Percentiles rank a stretch among this genome's conserved stretches.
These are phyloP conservation scores for Clarias batrachus DNA, from an alignment of 2,113 vertebrate genomes.

Conservation along the genomic window DNA sequence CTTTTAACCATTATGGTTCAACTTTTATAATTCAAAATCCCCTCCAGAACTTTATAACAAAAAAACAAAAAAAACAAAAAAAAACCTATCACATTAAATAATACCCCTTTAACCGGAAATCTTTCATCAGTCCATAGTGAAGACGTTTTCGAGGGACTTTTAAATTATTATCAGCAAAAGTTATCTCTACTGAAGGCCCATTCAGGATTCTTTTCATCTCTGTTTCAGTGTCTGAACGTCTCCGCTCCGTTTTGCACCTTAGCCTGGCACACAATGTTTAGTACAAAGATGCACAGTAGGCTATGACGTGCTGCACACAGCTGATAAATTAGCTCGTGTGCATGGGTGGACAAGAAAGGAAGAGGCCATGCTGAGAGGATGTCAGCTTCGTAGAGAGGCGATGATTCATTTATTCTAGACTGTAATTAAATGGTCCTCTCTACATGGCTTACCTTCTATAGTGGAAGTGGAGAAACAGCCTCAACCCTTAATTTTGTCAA, in stretches of 20 bases:
- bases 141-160: background rate
- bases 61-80: background rate
- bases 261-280: conserved; percentile 4
- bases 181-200: background rate
- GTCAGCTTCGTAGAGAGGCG: conserved; percentile 34
- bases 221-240: background rate
- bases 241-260: conserved; percentile 2
- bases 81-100: too few relatives aligned
- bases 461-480: background rate
- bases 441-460: conserved; percentile 15
- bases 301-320: conserved; percentile 27
- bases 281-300: conserved; percentile 9
- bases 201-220: background rate
- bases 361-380: conserved; percentile 31
- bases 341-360: conserved; percentile 50
- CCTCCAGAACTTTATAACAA: background rate
- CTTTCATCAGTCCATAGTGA: background rate
- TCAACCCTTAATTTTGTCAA: background rate
- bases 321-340: conserved; percentile 24
- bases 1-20: background rate
- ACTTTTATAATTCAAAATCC: background rate
- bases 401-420: conserved; percentile 46
- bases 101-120: background rate
- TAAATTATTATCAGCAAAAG: background rate
- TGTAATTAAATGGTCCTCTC: conserved; percentile 43